Percentiles rank a stretch among this genome's conserved stretches.
Conservation (phyloP, 2,113 vertebrate species). For the Accipiter virgatus region DNA sequence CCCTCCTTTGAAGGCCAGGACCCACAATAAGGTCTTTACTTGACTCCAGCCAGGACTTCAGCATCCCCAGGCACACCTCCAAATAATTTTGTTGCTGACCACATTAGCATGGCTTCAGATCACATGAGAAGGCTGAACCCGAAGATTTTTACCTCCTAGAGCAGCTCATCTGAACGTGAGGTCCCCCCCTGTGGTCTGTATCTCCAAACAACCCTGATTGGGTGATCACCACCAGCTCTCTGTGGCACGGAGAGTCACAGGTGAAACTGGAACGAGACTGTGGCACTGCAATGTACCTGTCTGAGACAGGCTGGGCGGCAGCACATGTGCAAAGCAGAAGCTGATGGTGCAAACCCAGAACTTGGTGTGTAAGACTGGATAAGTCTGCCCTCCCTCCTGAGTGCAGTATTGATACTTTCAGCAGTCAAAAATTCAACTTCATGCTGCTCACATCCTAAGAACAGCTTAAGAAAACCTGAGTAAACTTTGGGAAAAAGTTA, state of each 20-base stretch:
- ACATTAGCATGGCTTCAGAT: neutral
- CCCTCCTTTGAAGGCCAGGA: neutral
- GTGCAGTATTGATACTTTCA: neutral
- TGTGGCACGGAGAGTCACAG: neutral
- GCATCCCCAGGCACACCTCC: neutral
- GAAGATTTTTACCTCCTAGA: neutral
- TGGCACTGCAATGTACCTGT: neutral
- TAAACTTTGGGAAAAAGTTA: neutral
- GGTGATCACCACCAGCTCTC: neutral
- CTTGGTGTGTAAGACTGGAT: rapidly evolving
- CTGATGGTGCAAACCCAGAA: neutral
- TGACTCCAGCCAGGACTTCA: neutral
- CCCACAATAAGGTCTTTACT: neutral
- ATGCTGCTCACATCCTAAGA: neutral
- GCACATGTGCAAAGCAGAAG: neutral
- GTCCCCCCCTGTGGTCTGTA: neutral
- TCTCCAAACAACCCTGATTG: neutral
- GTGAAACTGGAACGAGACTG: neutral
- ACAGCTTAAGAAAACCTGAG: neutral
- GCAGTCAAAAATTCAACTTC: neutral
- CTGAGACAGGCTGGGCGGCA: neutral
- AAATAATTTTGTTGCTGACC: neutral
- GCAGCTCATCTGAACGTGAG: neutral
- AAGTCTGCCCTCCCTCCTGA: neutral
- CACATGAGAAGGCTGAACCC: neutral